Percentiles rank a stretch among this genome's conserved stretches.
These are phyloP conservation scores for Hyposoter dolosus DNA, from an alignment of 2,888 invertebrate genomes.

Conservation along the genomic window DNA sequence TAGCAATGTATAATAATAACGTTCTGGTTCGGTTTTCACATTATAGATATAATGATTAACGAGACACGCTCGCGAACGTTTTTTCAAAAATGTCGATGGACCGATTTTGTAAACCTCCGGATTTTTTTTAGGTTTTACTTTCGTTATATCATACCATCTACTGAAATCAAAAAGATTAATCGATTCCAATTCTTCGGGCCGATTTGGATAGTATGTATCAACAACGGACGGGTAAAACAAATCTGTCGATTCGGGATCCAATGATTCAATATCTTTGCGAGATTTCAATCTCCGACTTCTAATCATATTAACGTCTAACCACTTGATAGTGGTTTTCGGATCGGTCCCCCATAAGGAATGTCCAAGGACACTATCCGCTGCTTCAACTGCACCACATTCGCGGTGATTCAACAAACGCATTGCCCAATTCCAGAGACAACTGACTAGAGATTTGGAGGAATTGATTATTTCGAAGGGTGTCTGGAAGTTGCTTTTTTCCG, in stretches of 20 bases:
- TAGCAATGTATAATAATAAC: constrained; percentile 63
- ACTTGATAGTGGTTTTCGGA: constrained; percentile 43
- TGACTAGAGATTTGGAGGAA: constrained; percentile 73
- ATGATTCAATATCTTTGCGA: constrained; percentile 28
- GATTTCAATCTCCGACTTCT: constrained; percentile 35
- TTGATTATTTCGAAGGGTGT: constrained; percentile 72
- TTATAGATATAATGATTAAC: constrained; percentile 73
- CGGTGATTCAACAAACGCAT: constrained; percentile 43
- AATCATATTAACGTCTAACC: constrained; percentile 44
- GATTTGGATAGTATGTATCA: constrained; percentile 65
- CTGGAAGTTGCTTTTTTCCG: constrained; percentile 72
- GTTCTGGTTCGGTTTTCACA: constrained; percentile 64
- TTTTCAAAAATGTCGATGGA: constrained; percentile 60
- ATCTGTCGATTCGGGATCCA: constrained; percentile 59
- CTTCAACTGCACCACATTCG: constrained; percentile 64
- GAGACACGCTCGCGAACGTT: constrained; percentile 66
- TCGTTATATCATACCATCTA: constrained; percentile 15
- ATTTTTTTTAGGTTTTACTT: background rate
- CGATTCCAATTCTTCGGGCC: constrained; percentile 58
- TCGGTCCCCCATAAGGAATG: constrained; percentile 42
- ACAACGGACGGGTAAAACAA: constrained; percentile 52
- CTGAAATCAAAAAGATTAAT: constrained; percentile 18
- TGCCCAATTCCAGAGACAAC: constrained; percentile 71
- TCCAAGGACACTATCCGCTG: constrained; percentile 65
- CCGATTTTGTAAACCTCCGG: constrained; percentile 8